Percentiles rank a stretch among this genome's conserved stretches.
phyloP scores from a whole-genome alignment of 2,888 invertebrate genomes.

The Trissolcus japonicus region DNA sequence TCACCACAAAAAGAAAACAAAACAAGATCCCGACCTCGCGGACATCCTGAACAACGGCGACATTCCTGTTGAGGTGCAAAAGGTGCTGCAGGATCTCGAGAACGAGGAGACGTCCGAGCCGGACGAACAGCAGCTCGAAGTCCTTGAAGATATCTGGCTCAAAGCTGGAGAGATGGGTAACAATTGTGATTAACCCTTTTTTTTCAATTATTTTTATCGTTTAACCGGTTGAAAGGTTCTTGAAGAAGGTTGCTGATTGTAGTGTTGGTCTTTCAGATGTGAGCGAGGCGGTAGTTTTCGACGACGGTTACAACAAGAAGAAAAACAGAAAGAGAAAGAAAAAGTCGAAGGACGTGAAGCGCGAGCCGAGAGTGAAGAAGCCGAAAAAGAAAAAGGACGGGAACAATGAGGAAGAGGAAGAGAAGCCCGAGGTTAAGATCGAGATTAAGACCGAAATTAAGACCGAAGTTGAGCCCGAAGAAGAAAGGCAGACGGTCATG shows the following conservation, averaged over 20 bases:
- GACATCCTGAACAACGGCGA: constrained; percentile 78
- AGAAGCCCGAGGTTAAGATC: too few relatives aligned
- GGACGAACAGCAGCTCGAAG: constrained; percentile 85
- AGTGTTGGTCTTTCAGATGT: constrained; percentile 72
- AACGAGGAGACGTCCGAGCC: constrained; percentile 78
- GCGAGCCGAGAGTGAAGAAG: constrained; percentile 64
- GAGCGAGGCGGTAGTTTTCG: constrained; percentile 78
- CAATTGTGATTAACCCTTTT: not conserved
- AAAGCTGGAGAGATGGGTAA: constrained; percentile 87
- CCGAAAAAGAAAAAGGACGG: constrained; percentile 12
- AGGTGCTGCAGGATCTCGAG: constrained; percentile 79
- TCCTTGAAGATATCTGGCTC: constrained; percentile 86
- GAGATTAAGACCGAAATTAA: not conserved
- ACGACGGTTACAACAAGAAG: constrained; percentile 78
- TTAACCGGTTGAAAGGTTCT: too few relatives aligned
- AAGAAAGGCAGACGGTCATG: constrained; percentile 5
- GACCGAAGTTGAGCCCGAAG: not conserved
- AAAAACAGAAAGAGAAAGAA: constrained; percentile 75
- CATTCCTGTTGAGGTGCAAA: constrained; percentile 80
- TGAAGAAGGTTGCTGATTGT: not conserved
- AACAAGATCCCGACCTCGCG: constrained; percentile 65
- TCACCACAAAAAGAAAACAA: constrained; percentile 77
- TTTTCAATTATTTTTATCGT: not conserved
- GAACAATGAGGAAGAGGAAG: not conserved
- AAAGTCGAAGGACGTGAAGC: constrained; percentile 62